Evolutionary conservation across 2,888 invertebrate genomes (phyloP), one percentile per base, ranked within the genome.

Genomic region (Cephus sareptanus): DNA sequence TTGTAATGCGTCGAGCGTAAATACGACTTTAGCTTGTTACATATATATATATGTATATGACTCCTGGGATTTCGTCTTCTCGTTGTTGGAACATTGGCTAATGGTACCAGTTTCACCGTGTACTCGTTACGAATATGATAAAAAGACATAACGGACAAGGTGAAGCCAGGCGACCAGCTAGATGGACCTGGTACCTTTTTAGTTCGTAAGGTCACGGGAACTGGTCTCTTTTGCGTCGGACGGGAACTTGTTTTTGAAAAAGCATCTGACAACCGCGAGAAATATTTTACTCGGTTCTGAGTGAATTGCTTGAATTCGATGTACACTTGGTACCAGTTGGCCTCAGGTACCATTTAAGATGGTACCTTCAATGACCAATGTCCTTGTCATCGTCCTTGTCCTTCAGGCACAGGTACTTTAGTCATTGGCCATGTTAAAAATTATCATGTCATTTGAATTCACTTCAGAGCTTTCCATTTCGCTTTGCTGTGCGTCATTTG

Each of bases 51-150:
- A 0, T 40, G 6, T 37, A 23, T 40, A 40, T 56, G 56, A 56
- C 23, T 56, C 23, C 23, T 56, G 23, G 56, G 56, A 56, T 56
- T 56, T 23, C 56, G 56, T 56, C 56, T 56, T 11, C 23, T 30
- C 23, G 74, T 74, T 34, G 74, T 35, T 23, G 31, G 34, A 69
- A 76, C 34, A 73, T 75, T 79, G 83, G 84, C 85, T 88, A 88
- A 88, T 88, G 87, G 87, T 84, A 87, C 88, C 82, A 87, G 88
- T 88, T 88, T 87, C 86, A 84, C 86, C 82, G 83, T 79, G 80
- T 79, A 81, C 85, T 87, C 84, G 85, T 87, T 87, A 86, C 81
- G 85, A 83, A 85, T 84, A 85, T 84, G 83, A 85, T 85, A 83
- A 75, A 82, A 84, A 85, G 83, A 80, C 80, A 80, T 84, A 86